Evolutionary conservation across 2,888 invertebrate species (phyloP), one percentile per base, ranked within the genome.

Genomic region (Prosapia bicincta): DNA sequence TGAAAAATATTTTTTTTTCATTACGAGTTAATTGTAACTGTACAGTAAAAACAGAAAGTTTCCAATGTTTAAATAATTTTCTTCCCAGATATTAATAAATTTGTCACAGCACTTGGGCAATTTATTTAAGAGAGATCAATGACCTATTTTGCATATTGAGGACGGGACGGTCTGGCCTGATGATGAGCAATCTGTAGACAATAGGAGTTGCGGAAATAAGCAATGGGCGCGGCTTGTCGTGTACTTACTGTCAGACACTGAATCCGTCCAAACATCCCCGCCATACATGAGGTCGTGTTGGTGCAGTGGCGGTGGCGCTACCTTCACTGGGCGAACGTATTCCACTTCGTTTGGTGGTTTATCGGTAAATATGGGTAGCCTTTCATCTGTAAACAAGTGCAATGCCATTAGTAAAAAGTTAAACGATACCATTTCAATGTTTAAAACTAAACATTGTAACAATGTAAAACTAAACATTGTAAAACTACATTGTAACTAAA

Each of bases 251-350:
- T 54, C 20, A 38, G 38, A 15, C 54, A 54, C 54, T 20, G 54
- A 66, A 30, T 72, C 38, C 20, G 73, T 43, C 67, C 76, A 70
- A 54, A 67, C 38, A 76, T 83, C 82, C 71, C 83, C 82, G 73
- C 88, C 88, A 81, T 87, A 88, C n/a, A 88, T 84, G 78, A 87
- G 83, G 83, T 89, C 88, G 82, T 89, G 89, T 76, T 87, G 88
- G 82, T 89, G 86, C 69, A 88, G 83, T 66, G 87, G 86, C 75
- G 85, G 83, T 26, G 88, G 88, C 79, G 88, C 87, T 74, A 89
- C 86, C 83, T 91, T 91, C 76, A 86, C 82, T 15, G 89, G 89
- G 77, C 85, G 87, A 0, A 90, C 86, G 81, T 86, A 88, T 81
- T 89, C 88, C 72, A 87, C 85, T 71, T 54, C 66, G 28, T 30